Evolutionary conservation across 2,113 vertebrate species (phyloP).

Genomic region (Centrocercus urophasianus): DNA sequence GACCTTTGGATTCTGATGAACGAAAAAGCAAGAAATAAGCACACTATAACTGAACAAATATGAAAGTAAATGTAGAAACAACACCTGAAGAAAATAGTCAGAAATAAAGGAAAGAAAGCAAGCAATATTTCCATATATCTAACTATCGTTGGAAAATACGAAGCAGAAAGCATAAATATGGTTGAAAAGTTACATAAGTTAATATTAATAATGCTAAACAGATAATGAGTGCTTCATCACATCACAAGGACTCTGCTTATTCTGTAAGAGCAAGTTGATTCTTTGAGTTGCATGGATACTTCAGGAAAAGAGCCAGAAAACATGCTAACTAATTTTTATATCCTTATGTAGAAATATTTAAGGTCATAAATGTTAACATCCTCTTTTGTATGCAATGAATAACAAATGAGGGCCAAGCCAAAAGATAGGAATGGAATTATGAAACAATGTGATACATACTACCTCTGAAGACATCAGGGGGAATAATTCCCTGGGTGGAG

Average conservation of each 20-base stretch:
- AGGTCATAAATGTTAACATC: not conserved
- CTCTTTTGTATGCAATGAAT: not conserved
- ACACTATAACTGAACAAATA: not conserved
- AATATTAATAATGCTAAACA: not conserved
- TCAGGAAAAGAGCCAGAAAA: constrained; percentile 14
- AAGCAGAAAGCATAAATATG: not conserved
- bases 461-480: not conserved
- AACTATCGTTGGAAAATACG: not conserved
- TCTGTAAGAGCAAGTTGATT: not conserved
- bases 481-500: not conserved
- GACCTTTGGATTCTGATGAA: not conserved
- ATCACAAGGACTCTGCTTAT: not conserved
- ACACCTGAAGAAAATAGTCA: not conserved
- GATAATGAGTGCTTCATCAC: not conserved
- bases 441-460: not conserved
- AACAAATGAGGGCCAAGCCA: not conserved
- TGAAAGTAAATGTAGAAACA: not conserved
- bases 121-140: not conserved
- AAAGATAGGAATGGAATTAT: not conserved
- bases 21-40: not conserved
- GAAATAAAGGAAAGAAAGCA: not conserved
- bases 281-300: not conserved
- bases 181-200: not conserved
- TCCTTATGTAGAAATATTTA: not conserved
- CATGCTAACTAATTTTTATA: not conserved